phyloP scores from a whole-genome alignment of 2,797 vertebrate species.

The Pitangus sulphuratus region DNA sequence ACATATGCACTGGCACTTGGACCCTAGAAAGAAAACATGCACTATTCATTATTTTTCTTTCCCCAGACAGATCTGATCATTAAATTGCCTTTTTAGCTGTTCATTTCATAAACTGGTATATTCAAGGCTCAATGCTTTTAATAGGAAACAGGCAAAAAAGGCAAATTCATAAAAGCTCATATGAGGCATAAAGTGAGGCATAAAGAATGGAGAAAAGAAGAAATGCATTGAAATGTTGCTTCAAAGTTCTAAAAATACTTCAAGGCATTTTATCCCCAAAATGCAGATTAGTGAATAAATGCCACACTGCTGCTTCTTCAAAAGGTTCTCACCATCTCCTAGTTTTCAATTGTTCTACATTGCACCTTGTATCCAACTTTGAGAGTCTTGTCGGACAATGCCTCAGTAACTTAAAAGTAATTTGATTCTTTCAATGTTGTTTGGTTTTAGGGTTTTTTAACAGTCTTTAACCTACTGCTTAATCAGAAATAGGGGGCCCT shows the following conservation, averaged over 20 bases:
- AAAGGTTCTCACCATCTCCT: background rate
- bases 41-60: background rate
- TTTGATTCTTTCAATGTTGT: background rate
- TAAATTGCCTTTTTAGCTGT: background rate
- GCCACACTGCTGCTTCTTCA: background rate
- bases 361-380: background rate
- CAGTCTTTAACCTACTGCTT: background rate
- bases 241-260: background rate
- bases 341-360: background rate
- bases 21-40: constrained; percentile 81
- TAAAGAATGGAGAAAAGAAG: background rate
- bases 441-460: background rate
- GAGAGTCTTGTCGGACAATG: background rate
- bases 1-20: constrained; percentile 98
- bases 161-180: background rate
- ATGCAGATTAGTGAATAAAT: background rate
- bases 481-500: background rate
- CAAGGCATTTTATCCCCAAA: background rate
- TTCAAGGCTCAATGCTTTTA: background rate
- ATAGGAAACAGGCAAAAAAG: background rate
- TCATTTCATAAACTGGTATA: background rate
- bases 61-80: background rate
- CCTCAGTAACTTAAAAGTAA: background rate
- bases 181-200: too few relatives aligned
- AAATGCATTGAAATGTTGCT: background rate